Evolutionary conservation across 1,140 invertebrate genomes (phyloP), one percentile per base, ranked within the genome.

Genomic region (Anthonomus grandis): DNA sequence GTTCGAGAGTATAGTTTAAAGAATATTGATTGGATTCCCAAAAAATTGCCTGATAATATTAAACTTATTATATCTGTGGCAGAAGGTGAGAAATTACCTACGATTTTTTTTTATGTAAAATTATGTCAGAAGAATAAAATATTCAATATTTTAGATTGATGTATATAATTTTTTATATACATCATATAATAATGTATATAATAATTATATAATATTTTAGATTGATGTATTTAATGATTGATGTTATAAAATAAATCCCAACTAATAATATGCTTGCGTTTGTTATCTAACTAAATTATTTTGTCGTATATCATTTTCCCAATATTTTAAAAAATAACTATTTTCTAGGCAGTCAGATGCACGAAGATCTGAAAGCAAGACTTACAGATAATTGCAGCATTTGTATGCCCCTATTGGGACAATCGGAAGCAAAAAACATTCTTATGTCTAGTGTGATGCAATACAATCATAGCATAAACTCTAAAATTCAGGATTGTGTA

Each of bases 31-130:
- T 90, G 87, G 89, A 69, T 91, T 49, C 86, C 86, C 3, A 71
- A 76, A 13, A 76, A 79, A 36, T 73, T 90, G 42, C 85, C 86
- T 2, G 75, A 80, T 41, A 83, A 85, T 66, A 81, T 87, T 21
- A 88, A 87, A 72, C 73, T 91, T 54, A 81, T 90, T 21, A 66
- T 90, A 39, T 87, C 87, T 1, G 80, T 86, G 45, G 80, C 81
- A 38, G 81, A 85, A 69, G 78, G 73, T 53, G 42, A 47, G 18
- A n/a, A n/a, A n/a, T n/a, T n/a, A n/a, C n/a, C n/a, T n/a, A n/a
- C n/a, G n/a, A n/a, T n/a, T n/a, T n/a, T n/a, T n/a, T n/a, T n/a
- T n/a, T n/a, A n/a, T n/a, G n/a, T n/a, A n/a, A n/a, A n/a, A n/a
- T n/a, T n/a, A n/a, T n/a, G n/a, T n/a, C 27, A 8, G 6, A 31